A percentile compares a stretch with the other conserved stretches of the same genome.
Conservation (phyloP, 1,140 invertebrate species). For the Metaphire vulgaris region DNA sequence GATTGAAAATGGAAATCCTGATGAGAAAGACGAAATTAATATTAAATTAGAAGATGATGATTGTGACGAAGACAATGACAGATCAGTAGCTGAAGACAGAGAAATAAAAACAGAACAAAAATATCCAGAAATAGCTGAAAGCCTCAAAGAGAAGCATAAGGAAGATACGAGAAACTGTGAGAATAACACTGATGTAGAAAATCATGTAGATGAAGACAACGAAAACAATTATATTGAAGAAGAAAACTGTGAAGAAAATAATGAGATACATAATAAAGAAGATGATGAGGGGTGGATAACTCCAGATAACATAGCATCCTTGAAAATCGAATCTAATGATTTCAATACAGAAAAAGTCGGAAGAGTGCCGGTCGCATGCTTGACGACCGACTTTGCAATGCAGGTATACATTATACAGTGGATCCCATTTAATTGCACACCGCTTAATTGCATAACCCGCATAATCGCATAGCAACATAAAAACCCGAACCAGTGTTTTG, state of each 20-base stretch:
- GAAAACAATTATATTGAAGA: constrained; percentile 50
- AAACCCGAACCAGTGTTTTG: too few species aligned
- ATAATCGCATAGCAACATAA: too few species aligned
- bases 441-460: too few species aligned
- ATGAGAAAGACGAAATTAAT: neutral
- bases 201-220: constrained; percentile 36
- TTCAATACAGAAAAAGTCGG: constrained; percentile 57
- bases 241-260: constrained; percentile 55
- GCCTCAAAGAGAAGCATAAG: too few species aligned
- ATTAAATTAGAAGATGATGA: neutral
- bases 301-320: constrained; percentile 68
- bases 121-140: too few species aligned
- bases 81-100: neutral
- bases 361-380: constrained; percentile 70
- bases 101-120: too few species aligned
- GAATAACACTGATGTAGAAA: constrained; percentile 7
- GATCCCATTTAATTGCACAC: too few species aligned
- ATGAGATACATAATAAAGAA: neutral
- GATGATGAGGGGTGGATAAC: constrained; percentile 79
- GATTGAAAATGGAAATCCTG: neutral
- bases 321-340: constrained; percentile 63
- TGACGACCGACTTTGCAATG: constrained; percentile 94
- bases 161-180: too few species aligned
- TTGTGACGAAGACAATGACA: neutral
- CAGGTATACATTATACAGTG: too few species aligned